A percentile compares a stretch with the other conserved stretches of the same genome.
Conservation (phyloP, 2,113 vertebrate species). For the Panthera tigris region DNA sequence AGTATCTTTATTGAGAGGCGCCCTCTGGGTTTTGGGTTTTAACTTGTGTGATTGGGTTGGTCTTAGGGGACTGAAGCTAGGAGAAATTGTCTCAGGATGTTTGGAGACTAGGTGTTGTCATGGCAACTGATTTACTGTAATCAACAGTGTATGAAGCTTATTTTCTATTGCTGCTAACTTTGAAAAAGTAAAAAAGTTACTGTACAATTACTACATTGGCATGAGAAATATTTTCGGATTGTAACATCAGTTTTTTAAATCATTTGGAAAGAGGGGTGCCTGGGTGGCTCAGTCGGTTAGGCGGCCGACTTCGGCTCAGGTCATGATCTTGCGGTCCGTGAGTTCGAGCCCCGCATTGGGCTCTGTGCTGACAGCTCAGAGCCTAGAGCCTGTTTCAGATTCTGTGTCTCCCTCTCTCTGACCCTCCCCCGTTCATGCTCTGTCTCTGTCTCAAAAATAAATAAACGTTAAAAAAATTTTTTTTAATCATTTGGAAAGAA, state of each 20-base stretch:
- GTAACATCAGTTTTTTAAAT: constrained; percentile 1
- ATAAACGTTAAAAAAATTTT: too few relatives aligned
- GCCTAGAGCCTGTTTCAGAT: too few relatives aligned
- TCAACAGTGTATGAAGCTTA: constrained; percentile 57
- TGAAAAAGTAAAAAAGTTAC: constrained; percentile 38
- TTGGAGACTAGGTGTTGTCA: constrained; percentile 63
- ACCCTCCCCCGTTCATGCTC: too few relatives aligned
- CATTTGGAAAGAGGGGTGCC: too few relatives aligned
- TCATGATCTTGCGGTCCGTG: too few relatives aligned
- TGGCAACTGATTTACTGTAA: constrained; percentile 56
- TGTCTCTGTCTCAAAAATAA: too few relatives aligned
- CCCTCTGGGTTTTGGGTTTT: constrained; percentile 64
- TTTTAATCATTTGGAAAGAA: constrained; percentile 60
- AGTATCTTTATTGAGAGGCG: constrained; percentile 33
- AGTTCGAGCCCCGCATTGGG: too few relatives aligned
- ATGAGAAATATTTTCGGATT: constrained; percentile 49
- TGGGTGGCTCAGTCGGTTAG: too few relatives aligned
- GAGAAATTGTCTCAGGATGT: constrained; percentile 74
- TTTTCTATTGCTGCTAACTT: constrained; percentile 66
- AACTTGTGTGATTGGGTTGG: constrained; percentile 65
- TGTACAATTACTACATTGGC: constrained; percentile 12
- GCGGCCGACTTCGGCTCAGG: too few relatives aligned
- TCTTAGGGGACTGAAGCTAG: constrained; percentile 67
- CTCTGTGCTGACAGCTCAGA: too few relatives aligned
- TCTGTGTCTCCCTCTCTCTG: too few relatives aligned